These are phyloP conservation scores for Sciurus vulgaris DNA, from an alignment of 2,797 vertebrate genomes.

Conservation along the genomic window DNA sequence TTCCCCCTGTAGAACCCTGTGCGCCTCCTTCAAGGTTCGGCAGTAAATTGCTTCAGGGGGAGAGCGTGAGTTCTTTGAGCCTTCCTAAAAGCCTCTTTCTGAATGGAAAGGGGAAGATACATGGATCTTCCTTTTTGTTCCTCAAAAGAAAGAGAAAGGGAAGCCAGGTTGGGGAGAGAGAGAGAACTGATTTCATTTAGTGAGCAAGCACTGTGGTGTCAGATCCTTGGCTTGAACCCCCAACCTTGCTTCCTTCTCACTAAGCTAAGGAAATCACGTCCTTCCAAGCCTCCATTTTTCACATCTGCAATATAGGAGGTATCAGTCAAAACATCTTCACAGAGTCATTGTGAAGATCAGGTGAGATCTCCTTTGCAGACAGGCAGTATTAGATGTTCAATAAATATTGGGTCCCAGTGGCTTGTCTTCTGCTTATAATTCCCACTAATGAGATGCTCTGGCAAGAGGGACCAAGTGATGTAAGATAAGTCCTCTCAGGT, in stretches of 20 bases:
- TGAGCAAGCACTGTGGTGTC: not conserved
- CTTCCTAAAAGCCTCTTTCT: not conserved
- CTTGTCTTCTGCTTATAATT: constrained; percentile 26
- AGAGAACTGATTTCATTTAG: not conserved
- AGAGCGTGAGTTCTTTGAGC: not conserved
- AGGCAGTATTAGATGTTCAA: not conserved
- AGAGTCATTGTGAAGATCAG: not conserved
- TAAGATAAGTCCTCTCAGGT: not conserved
- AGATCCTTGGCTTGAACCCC: not conserved
- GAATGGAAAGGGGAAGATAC: not conserved
- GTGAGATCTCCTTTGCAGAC: not conserved
- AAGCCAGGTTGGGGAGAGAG: not conserved
- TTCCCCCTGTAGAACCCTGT: not conserved
- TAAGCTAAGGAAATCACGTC: not conserved
- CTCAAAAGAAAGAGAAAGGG: not conserved
- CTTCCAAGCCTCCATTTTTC: not conserved
- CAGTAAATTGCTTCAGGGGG: not conserved
- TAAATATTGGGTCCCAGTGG: not conserved
- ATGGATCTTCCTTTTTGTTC: not conserved
- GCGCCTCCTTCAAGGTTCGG: not conserved
- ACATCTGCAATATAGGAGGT: not conserved
- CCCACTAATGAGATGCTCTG: not conserved
- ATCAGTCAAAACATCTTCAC: not conserved
- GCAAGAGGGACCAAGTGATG: not conserved
- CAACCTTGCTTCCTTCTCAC: not conserved